Evolutionary conservation across 1,140 invertebrate genomes (phyloP).

Genomic region (Homalodisca vitripennis): DNA sequence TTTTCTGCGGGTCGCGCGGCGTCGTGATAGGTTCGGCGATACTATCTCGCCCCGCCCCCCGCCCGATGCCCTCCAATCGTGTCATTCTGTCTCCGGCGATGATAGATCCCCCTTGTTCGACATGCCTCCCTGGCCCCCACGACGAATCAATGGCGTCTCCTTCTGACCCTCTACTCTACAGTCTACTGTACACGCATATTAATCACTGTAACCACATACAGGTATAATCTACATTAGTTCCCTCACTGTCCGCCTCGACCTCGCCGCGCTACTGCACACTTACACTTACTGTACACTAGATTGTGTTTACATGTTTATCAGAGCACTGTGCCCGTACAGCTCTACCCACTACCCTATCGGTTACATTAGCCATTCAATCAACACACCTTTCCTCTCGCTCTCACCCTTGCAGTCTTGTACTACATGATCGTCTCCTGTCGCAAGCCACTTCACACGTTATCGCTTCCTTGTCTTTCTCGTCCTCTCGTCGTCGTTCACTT

Average conservation of each 20-base stretch:
- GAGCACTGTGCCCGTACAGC: not conserved
- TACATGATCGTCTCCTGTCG: conserved; percentile 4
- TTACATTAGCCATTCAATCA: not conserved
- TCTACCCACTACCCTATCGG: conserved; percentile 3
- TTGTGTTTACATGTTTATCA: conserved; percentile 11
- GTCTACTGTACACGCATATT: conserved; percentile 29
- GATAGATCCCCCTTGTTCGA: conserved; percentile 21
- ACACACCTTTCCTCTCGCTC: not conserved
- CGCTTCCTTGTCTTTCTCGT: too few species aligned
- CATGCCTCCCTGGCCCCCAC: conserved; percentile 3
- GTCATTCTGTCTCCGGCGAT: conserved; percentile 30
- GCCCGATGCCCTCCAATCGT: conserved; percentile 28
- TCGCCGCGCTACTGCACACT: not conserved
- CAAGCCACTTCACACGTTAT: not conserved
- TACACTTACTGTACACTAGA: not conserved
- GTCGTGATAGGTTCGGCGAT: conserved; percentile 32
- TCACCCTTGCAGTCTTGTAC: conserved; percentile 4
- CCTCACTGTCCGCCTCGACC: not conserved
- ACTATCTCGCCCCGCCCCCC: conserved; percentile 32
- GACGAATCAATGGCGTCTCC: conserved; percentile 27
- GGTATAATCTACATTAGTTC: not conserved
- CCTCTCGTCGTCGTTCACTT: too few species aligned
- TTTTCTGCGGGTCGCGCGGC: conserved; percentile 31
- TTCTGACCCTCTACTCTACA: conserved; percentile 1
- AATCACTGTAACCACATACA: conserved; percentile 15